phyloP scores from a whole-genome alignment of 2,113 vertebrate genomes.

The Lamprotornis superbus region DNA sequence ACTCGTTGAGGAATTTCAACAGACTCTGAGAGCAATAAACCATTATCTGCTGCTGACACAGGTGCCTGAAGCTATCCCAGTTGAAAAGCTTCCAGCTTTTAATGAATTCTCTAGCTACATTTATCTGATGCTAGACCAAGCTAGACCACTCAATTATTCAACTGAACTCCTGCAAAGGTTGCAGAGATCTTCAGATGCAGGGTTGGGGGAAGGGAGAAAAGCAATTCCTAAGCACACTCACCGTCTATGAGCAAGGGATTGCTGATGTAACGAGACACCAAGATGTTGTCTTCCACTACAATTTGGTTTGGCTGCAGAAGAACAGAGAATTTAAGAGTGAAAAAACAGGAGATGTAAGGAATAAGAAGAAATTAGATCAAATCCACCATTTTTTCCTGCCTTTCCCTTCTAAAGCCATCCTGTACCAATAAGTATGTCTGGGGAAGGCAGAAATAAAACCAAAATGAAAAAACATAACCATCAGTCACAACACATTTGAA shows the following conservation, averaged over 20 bases:
- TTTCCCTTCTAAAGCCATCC: neutral
- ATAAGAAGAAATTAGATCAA: neutral
- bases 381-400: neutral
- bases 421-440: neutral
- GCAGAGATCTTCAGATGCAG: neutral
- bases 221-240: conserved; percentile 67
- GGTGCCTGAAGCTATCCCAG: neutral
- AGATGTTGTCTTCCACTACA: conserved; percentile 90
- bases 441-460: neutral
- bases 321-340: conserved; percentile 47
- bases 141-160: neutral
- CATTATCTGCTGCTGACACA: neutral
- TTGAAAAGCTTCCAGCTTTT: neutral
- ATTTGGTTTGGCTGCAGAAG: conserved; percentile 89
- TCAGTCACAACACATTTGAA: neutral
- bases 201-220: neutral
- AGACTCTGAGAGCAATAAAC: neutral
- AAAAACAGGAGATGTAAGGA: neutral
- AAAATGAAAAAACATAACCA: neutral
- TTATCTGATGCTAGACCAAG: neutral
- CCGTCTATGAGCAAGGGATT: conserved; percentile 94
- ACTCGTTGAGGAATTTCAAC: neutral
- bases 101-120: neutral
- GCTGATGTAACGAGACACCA: conserved; percentile 93
- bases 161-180: neutral